Evolutionary conservation across 1,140 invertebrate species (phyloP).

Genomic region (Dreissena polymorpha): DNA sequence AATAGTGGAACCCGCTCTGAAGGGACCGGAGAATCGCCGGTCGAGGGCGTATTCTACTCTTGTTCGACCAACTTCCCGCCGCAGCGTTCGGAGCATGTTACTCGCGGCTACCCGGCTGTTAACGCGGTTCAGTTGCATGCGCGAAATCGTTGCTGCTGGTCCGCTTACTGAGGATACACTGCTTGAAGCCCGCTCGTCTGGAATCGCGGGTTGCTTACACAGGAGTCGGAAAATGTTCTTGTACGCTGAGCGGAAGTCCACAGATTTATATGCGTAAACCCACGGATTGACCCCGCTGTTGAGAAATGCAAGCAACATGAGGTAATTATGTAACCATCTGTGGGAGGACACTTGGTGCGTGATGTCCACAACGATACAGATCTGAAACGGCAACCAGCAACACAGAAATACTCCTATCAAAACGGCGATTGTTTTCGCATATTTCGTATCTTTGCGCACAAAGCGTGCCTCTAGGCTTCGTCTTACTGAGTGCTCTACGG

Average conservation of each 20-base stretch:
- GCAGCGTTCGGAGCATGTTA: conserved; percentile 25
- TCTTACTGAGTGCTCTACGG: conserved; percentile 83
- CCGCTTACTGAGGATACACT: conserved; percentile 29
- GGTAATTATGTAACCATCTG: conserved; percentile 82
- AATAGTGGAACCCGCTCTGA: not conserved
- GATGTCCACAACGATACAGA: conserved; percentile 82
- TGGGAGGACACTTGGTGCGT: conserved; percentile 81
- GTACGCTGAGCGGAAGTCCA: conserved; percentile 84
- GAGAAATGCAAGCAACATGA: conserved; percentile 82
- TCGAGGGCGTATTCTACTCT: conserved; percentile 25
- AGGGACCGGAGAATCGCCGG: conserved; percentile 9
- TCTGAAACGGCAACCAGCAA: conserved; percentile 85
- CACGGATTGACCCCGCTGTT: conserved; percentile 85
- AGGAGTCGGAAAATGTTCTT: conserved; percentile 77
- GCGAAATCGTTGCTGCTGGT: not conserved
- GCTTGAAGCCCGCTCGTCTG: conserved; percentile 29
- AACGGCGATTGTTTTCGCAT: conserved; percentile 84
- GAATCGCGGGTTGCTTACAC: not conserved
- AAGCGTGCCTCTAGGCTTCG: conserved; percentile 62
- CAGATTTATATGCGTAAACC: conserved; percentile 86
- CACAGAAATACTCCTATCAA: conserved; percentile 84
- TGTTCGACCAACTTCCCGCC: not conserved
- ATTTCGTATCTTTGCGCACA: conserved; percentile 78
- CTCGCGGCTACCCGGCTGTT: conserved; percentile 46
- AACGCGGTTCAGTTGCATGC: conserved; percentile 18